Percentiles rank a stretch among this genome's conserved stretches.
phyloP scores from a whole-genome alignment of 2,888 invertebrate genomes.

The Notocelia uddmanniana region DNA sequence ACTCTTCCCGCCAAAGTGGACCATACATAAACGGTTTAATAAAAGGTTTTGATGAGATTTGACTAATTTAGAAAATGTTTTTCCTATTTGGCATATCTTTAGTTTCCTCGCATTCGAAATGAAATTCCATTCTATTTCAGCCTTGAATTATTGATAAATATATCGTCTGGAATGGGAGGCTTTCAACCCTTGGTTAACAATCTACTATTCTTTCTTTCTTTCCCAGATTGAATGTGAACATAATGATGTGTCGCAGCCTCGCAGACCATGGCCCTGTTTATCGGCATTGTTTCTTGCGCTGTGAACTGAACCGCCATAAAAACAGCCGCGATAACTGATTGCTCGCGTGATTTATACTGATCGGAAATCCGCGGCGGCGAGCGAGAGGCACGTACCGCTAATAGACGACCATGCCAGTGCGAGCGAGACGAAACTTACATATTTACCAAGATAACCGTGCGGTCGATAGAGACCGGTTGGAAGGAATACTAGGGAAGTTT shows the following conservation, averaged over 20 bases:
- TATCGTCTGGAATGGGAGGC: too few species aligned
- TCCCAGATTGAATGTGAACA: not conserved
- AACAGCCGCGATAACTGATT: slow-evolving; percentile 43
- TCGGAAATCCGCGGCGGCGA: slow-evolving; percentile 40
- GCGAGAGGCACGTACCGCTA: slow-evolving; percentile 21
- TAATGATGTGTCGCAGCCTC: not conserved
- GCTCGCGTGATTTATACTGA: slow-evolving; percentile 42
- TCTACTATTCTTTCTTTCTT: too few species aligned
- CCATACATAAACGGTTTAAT: too few species aligned
- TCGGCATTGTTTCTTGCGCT: slow-evolving; percentile 7
- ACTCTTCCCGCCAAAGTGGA: too few species aligned
- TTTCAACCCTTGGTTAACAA: too few species aligned
- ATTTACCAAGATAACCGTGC: not conserved
- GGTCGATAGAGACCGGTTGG: not conserved
- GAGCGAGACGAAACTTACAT: slow-evolving; percentile 17
- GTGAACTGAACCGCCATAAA: slow-evolving; percentile 38
- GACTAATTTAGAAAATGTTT: too few species aligned
- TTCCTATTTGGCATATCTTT: too few species aligned
- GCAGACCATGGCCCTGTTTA: slow-evolving; percentile 1
- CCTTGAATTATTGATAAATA: too few species aligned
- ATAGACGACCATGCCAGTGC: slow-evolving; percentile 16
- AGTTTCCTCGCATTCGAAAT: too few species aligned
- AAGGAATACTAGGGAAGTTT: not conserved
- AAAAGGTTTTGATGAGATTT: too few species aligned
- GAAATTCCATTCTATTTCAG: too few species aligned